Evolutionary conservation across 2,888 invertebrate species (phyloP), one percentile per base, ranked within the genome.

Genomic region (Pelosia muscerda): DNA sequence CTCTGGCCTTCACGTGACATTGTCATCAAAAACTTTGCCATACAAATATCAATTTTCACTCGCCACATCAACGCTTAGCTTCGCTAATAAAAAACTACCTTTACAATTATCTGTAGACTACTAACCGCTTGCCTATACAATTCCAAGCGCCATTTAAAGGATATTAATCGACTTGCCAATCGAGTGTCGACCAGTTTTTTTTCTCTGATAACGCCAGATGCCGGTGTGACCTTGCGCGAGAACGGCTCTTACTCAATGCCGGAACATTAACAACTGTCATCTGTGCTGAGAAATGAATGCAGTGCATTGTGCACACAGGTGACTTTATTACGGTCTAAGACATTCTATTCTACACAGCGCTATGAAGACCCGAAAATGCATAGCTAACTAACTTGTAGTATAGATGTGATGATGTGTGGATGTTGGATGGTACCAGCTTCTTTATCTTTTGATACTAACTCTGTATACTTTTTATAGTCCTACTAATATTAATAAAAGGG

Each of bases 151-250:
- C 59, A 66, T 26, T 59, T 74, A 63, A 69, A 64, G 64, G 61
- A 72, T 73, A 65, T 26, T 57, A 31, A 57, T 58, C 34, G 34
- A 59, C 65, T 64, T 15, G 23, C 28, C 54, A 53, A 23, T 62
- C 59, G 65, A 61, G 25, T 26, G 54, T 59, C 59, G 69, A 72
- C 77, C 76, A 75, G 81, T 79, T 79, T 77, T 79, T 77, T 79
- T 78, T 77, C 60, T 49, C 68, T 57, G 75, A 70, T 73, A 70
- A 68, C 64, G 70, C 68, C 79, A 73, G 73, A 73, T 78, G 78
- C 73, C 72, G 65, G 56, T 31, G 68, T 73, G 78, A 74, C 80
- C 81, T 82, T 81, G 82, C 49, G 55, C 75, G 82, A 70, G 76
- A 79, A 73, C 66, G 78, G 69, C 73, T 79, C 71, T 80, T 79